phyloP scores from a whole-genome alignment of 2,888 invertebrate species.

The Stratiomys singularior region DNA sequence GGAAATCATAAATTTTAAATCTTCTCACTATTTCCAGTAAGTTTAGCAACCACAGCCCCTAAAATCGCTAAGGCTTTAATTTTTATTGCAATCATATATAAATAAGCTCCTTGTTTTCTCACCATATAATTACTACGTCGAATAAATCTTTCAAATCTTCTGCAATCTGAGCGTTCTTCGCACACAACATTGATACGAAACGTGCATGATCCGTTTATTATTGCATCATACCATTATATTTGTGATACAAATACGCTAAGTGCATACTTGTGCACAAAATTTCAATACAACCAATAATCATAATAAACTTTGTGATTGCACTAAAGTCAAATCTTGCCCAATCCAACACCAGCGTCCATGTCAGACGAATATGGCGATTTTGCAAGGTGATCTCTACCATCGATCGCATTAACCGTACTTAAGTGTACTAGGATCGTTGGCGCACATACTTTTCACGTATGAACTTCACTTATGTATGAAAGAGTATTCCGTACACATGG shows the following conservation, averaged over 20 bases:
- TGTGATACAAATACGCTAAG: constrained; percentile 31
- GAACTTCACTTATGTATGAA: neutral
- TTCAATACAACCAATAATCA: constrained; percentile 28
- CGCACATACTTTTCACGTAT: neutral
- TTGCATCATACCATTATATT: constrained; percentile 17
- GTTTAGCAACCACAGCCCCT: too few species aligned
- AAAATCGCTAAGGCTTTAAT: too few species aligned
- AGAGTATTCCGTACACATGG: too few species aligned
- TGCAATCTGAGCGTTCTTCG: too few species aligned
- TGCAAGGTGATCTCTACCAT: constrained; percentile 36
- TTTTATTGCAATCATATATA: too few species aligned
- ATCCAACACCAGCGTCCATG: neutral
- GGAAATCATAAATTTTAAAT: too few species aligned
- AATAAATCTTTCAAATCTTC: too few species aligned
- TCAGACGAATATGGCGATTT: constrained; percentile 21
- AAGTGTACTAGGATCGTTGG: neutral
- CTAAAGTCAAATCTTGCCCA: constrained; percentile 31
- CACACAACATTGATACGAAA: too few species aligned
- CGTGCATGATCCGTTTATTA: too few species aligned
- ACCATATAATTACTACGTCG: too few species aligned
- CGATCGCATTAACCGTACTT: neutral
- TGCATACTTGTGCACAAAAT: constrained; percentile 33
- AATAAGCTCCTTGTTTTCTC: too few species aligned
- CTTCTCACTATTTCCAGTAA: too few species aligned
- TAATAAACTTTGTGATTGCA: constrained; percentile 32